Conservation (phyloP, 1,140 invertebrate genomes). For the Drosophila triauraria region DNA sequence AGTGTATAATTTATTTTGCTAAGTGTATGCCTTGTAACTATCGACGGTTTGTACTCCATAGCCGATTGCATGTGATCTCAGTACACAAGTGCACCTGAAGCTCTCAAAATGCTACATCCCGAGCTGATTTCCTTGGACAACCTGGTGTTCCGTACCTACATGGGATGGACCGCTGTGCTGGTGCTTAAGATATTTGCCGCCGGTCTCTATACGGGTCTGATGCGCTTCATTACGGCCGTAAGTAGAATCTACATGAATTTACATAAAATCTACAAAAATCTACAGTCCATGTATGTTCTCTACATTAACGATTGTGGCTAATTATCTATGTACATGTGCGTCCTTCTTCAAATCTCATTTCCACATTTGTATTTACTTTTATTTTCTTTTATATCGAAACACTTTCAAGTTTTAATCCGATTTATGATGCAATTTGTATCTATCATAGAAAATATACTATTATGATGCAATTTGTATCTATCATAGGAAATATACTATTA, state of each 20-base stretch:
- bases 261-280: constrained; percentile 9
- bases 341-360: no score
- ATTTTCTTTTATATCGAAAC: no score
- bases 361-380: no score
- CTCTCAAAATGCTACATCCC: constrained; percentile 41
- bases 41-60: background rate
- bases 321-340: background rate
- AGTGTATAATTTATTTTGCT: background rate
- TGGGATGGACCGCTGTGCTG: constrained; percentile 87
- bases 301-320: constrained; percentile 1
- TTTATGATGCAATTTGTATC: background rate
- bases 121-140: constrained; percentile 76
- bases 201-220: constrained; percentile 86
- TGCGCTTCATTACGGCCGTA: constrained; percentile 87
- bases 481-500: background rate
- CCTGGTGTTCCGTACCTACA: constrained; percentile 86
- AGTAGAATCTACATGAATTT: constrained; percentile 36
- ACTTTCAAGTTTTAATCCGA: no score
- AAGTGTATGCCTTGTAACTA: background rate
- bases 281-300: background rate
- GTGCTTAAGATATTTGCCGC: constrained; percentile 87
- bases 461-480: background rate
- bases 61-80: constrained; percentile 19
- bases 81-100: constrained; percentile 29
- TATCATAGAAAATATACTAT: background rate